Conservation (phyloP, 1,140 invertebrate species). For the Aporrectodea caliginosa region DNA sequence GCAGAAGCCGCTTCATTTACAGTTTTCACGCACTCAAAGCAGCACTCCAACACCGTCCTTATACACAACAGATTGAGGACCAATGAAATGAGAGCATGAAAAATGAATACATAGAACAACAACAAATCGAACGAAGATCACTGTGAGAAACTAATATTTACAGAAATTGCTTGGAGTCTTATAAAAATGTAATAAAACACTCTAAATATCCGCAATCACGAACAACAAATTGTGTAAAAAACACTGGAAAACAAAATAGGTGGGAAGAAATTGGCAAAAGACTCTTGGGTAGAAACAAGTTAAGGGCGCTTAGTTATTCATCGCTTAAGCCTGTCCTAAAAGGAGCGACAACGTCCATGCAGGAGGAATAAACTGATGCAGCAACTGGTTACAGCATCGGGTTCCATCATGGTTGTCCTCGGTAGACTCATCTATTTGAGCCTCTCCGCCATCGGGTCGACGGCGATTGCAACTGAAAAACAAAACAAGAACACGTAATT, state of each 20-base stretch:
- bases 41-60: no score
- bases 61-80: no score
- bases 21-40: no score
- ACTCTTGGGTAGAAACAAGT: not conserved
- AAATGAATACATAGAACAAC: no score
- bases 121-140: not conserved
- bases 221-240: not conserved
- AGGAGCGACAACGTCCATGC: not conserved
- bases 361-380: not conserved
- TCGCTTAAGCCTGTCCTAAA: not conserved
- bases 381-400: no score
- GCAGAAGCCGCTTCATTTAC: no score
- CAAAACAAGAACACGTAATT: not conserved
- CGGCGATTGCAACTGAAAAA: not conserved
- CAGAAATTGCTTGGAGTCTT: not conserved
- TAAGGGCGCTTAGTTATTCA: not conserved
- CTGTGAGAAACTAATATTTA: not conserved
- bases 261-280: slow-evolving; percentile 2
- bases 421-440: not conserved
- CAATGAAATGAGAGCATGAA: no score
- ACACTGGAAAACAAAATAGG: not conserved
- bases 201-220: not conserved
- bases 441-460: not conserved
- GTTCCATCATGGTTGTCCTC: not conserved
- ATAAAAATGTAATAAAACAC: not conserved